phyloP scores from a whole-genome alignment of 2,113 vertebrate genomes.

The Vidua macroura region DNA sequence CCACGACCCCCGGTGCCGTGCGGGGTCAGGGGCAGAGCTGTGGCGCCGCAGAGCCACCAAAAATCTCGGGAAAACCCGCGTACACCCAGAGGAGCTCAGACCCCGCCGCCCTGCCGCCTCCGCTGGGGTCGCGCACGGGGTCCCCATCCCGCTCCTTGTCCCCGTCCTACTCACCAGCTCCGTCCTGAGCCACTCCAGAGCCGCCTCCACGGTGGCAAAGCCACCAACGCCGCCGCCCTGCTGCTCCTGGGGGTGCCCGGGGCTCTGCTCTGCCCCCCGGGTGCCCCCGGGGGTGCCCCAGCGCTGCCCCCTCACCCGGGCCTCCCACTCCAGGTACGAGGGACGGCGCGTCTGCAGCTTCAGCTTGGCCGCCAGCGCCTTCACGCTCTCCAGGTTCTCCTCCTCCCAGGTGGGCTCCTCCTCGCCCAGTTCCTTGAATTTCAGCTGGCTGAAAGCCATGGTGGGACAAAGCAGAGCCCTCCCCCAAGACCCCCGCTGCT shows the following conservation, averaged over 20 bases:
- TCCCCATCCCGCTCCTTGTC: fast-evolving
- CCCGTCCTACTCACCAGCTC: slow-evolving; percentile 84
- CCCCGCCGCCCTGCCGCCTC: fast-evolving
- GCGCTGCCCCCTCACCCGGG: slow-evolving; percentile 77
- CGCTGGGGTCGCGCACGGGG: fast-evolving
- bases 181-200: slow-evolving; percentile 85
- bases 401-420: slow-evolving; percentile 73
- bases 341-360: slow-evolving; percentile 89
- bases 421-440: slow-evolving; percentile 79
- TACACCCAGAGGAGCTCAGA: fast-evolving
- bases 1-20: fast-evolving
- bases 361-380: slow-evolving; percentile 88
- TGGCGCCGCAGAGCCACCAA: fast-evolving
- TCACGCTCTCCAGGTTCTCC: slow-evolving; percentile 84
- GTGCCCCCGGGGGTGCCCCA: slow-evolving; percentile 65
- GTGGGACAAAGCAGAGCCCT: fast-evolving
- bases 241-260: neutral
- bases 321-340: slow-evolving; percentile 91
- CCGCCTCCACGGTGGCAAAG: slow-evolving; percentile 83
- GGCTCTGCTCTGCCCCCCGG: slow-evolving; percentile 29
- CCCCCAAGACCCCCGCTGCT: fast-evolving
- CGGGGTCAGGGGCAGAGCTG: neutral
- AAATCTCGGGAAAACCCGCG: fast-evolving
- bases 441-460: slow-evolving; percentile 71
- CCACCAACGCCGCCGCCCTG: slow-evolving; percentile 72